Conservation (phyloP, 2,888 invertebrate species). For the Halictus quadricinctus region DNA sequence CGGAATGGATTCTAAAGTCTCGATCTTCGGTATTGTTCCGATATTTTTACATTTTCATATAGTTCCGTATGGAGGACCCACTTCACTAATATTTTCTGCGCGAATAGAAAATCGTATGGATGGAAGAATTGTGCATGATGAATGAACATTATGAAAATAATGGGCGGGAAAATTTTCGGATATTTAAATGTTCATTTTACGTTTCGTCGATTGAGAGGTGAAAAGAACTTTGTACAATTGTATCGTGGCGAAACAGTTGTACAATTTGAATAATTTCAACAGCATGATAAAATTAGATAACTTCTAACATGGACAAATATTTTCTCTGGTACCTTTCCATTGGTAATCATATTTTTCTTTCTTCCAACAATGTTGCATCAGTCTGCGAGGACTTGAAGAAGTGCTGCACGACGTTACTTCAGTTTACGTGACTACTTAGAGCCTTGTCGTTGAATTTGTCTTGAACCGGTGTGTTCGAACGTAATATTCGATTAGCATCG, state of each 20-base stretch:
- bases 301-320: no score
- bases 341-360: neutral
- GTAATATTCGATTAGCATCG: neutral
- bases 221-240: neutral
- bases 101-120: neutral
- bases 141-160: neutral
- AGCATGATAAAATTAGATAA: no score
- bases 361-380: neutral
- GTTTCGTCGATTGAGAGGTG: neutral
- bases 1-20: neutral
- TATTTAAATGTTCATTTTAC: neutral
- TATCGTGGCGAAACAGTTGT: neutral
- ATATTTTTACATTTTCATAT: constrained; percentile 14
- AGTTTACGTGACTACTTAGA: constrained; percentile 9
- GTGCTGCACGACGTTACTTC: neutral
- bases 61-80: neutral
- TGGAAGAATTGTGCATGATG: neutral
- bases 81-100: neutral
- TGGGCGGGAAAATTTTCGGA: neutral
- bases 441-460: constrained; percentile 25
- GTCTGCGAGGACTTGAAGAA: neutral
- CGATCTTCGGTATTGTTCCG: neutral
- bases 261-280: no score
- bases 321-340: no score
- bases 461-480: neutral